These are phyloP conservation scores for Leucosticte australis DNA, from an alignment of 2,113 vertebrate species.

Conservation along the genomic window DNA sequence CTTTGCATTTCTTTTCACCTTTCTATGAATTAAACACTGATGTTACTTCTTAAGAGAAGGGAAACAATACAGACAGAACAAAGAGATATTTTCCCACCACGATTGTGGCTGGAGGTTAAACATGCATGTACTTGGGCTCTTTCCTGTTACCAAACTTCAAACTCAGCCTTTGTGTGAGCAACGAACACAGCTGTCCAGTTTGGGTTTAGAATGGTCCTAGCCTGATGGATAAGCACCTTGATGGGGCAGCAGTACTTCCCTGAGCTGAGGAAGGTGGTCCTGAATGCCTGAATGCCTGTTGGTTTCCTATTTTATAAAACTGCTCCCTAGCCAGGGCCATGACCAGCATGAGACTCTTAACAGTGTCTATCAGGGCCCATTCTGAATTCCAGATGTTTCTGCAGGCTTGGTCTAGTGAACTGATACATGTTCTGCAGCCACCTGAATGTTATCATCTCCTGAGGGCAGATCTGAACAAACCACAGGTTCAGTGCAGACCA, in stretches of 20 bases:
- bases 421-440: not conserved
- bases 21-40: not conserved
- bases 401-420: not conserved
- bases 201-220: not conserved
- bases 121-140: not conserved
- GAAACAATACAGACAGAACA: not conserved
- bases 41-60: not conserved
- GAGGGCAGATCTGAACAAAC: not conserved
- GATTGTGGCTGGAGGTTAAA: not conserved
- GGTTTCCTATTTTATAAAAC: not conserved
- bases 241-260: not conserved
- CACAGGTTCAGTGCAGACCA: fast-evolving
- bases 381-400: not conserved
- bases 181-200: not conserved
- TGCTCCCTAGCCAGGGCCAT: not conserved
- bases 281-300: not conserved
- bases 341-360: not conserved
- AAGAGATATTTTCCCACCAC: not conserved
- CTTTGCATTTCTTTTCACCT: not conserved
- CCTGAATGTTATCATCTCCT: not conserved
- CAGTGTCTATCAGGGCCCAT: not conserved
- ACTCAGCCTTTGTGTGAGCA: not conserved
- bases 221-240: not conserved
- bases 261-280: not conserved
- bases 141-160: not conserved